Percentiles rank a stretch among this genome's conserved stretches.
These are phyloP conservation scores for Theodoxus fluviatilis DNA, from an alignment of 2,888 invertebrate species.

Conservation along the genomic window DNA sequence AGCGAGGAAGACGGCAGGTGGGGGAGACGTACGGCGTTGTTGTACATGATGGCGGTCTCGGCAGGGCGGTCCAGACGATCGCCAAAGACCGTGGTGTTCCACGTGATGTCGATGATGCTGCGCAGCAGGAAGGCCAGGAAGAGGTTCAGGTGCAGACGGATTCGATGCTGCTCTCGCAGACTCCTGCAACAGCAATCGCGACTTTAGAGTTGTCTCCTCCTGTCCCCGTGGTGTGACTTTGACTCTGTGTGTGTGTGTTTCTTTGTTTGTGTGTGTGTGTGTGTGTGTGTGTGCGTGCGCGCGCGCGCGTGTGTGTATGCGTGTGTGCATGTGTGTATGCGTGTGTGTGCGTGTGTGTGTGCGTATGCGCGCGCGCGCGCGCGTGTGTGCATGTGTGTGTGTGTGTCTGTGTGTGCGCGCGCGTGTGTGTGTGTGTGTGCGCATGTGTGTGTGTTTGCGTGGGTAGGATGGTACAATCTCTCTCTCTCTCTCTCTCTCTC, in stretches of 20 bases:
- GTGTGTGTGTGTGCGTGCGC: conserved; percentile 5
- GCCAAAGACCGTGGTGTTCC: conserved; percentile 41
- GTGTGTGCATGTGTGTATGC: not conserved
- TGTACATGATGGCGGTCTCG: conserved; percentile 37
- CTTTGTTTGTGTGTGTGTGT: conserved; percentile 10
- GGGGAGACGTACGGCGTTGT: conserved; percentile 39
- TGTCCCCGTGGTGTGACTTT: not conserved
- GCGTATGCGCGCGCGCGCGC: not conserved
- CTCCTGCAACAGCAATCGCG: conserved; percentile 34
- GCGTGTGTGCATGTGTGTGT: conserved; percentile 1
- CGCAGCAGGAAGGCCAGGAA: conserved; percentile 44
- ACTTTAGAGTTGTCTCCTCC: not conserved
- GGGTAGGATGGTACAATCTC: not conserved
- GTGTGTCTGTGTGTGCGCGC: not conserved
- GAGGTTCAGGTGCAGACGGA: conserved; percentile 46
- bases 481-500: conserved; percentile 13
- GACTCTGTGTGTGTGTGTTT: not conserved
- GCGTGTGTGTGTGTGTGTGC: conserved; percentile 8
- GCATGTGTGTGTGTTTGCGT: conserved; percentile 10
- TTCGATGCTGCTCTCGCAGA: conserved; percentile 45
- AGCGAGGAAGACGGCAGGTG: too few relatives aligned
- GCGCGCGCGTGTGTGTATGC: not conserved
- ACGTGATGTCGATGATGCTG: conserved; percentile 37
- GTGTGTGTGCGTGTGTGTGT: conserved; percentile 1
- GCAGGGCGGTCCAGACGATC: conserved; percentile 37